Evolutionary conservation across 2,888 invertebrate species (phyloP).

Genomic region (Leptogaster cylindrica): DNA sequence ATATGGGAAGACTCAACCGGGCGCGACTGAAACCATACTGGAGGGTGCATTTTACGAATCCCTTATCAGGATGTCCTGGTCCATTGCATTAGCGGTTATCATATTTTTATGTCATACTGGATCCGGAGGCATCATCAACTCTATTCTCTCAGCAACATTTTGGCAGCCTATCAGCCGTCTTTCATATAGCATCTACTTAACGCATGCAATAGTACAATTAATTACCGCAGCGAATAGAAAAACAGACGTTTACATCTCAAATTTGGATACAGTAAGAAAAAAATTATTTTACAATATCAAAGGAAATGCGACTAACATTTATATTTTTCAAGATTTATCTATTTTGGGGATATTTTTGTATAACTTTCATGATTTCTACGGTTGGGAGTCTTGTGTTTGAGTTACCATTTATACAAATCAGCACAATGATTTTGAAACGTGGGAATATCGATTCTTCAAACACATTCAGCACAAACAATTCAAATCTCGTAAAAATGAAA

Average conservation of each 20-base stretch:
- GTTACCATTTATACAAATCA: slow-evolving; percentile 62
- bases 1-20: slow-evolving; percentile 55
- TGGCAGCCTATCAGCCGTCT: slow-evolving; percentile 56
- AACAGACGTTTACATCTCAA: slow-evolving; percentile 51
- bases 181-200: slow-evolving; percentile 55
- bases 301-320: too few species aligned
- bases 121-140: slow-evolving; percentile 54
- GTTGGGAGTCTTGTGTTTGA: slow-evolving; percentile 63
- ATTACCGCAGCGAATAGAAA: slow-evolving; percentile 48
- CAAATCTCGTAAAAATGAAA: too few species aligned
- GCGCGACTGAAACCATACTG: slow-evolving; percentile 52
- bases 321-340: slow-evolving; percentile 44
- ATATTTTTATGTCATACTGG: slow-evolving; percentile 56
- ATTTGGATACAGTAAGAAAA: slow-evolving; percentile 54
- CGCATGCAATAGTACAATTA: slow-evolving; percentile 52
- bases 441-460: too few species aligned
- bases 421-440: too few species aligned
- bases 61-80: slow-evolving; percentile 54
- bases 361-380: slow-evolving; percentile 55
- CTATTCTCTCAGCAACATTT: slow-evolving; percentile 53
- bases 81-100: slow-evolving; percentile 55
- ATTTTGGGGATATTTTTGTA: slow-evolving; percentile 55
- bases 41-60: slow-evolving; percentile 56
- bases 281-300: too few species aligned
- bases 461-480: too few species aligned